A percentile compares a stretch with the other conserved stretches of the same genome.
Evolutionary conservation across 2,888 invertebrate species (phyloP).

Genomic region (Troglohyphantes excavatus): DNA sequence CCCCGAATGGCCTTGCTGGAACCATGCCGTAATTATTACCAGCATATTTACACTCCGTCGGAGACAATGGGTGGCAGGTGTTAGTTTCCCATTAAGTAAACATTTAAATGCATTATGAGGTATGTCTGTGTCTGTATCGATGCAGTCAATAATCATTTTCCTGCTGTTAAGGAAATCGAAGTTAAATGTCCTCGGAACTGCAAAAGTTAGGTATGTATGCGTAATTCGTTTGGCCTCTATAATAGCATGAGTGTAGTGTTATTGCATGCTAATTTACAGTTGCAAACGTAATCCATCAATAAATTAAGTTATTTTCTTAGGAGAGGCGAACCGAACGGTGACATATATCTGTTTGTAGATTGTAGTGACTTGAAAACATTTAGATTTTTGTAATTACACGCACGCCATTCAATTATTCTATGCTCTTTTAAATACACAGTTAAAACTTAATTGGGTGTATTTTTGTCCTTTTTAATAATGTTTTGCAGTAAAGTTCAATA

Average conservation of each 20-base stretch:
- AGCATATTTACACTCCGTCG: background rate
- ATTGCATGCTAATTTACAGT: background rate
- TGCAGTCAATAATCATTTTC: background rate
- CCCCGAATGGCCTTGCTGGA: conserved; percentile 29
- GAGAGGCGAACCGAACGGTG: too few relatives aligned
- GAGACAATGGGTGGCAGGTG: conserved; percentile 39
- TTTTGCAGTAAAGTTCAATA: too few relatives aligned
- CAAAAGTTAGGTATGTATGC: background rate
- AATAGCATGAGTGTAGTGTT: background rate
- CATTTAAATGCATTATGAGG: conserved; percentile 30
- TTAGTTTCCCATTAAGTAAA: conserved; percentile 17
- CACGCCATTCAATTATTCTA: too few relatives aligned
- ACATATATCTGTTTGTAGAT: too few relatives aligned
- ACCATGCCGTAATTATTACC: conserved; percentile 10
- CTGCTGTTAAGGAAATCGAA: background rate
- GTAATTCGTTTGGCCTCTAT: background rate
- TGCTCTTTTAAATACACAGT: too few relatives aligned
- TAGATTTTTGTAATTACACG: too few relatives aligned
- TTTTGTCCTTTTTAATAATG: too few relatives aligned
- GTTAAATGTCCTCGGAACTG: background rate
- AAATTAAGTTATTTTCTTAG: too few relatives aligned
- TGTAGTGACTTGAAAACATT: too few relatives aligned
- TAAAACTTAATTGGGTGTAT: too few relatives aligned
- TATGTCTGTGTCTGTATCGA: background rate
- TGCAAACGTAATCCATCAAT: background rate